phyloP scores from a whole-genome alignment of 2,888 invertebrate genomes.

The Salpingus planirostris region DNA sequence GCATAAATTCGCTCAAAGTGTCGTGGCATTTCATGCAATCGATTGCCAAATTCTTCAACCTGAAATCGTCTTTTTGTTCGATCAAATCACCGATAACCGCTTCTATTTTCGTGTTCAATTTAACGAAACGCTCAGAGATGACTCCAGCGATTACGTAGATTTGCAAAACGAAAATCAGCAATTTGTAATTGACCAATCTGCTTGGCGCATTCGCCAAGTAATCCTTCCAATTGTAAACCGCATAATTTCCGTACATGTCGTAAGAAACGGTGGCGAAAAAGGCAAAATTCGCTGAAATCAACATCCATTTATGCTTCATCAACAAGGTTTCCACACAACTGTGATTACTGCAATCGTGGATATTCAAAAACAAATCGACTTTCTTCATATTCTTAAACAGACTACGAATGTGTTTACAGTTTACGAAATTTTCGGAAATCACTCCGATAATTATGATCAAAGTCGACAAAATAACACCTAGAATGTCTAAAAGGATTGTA shows the following conservation, averaged over 20 bases:
- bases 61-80: too few relatives aligned
- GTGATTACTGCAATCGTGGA: too few relatives aligned
- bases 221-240: background rate
- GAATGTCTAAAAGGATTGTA: too few relatives aligned
- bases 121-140: conserved; percentile 1
- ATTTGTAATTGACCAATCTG: conserved; percentile 1
- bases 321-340: too few relatives aligned
- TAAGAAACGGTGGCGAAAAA: background rate
- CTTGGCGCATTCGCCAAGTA: conserved; percentile 1
- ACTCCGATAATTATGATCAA: too few relatives aligned
- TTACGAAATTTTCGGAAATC: too few relatives aligned
- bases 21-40: conserved; percentile 2
- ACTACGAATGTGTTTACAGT: too few relatives aligned
- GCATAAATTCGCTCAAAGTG: conserved; percentile 1
- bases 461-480: too few relatives aligned
- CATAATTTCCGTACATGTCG: conserved; percentile 1
- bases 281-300: too few relatives aligned
- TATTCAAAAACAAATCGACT: too few relatives aligned
- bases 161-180: background rate
- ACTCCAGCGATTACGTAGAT: background rate
- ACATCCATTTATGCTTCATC: too few relatives aligned
- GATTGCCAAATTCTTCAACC: background rate
- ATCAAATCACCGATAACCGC: background rate
- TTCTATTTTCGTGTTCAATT: background rate
- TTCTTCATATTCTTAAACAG: too few relatives aligned